Evolutionary conservation across 1,140 invertebrate genomes (phyloP).

Genomic region (Trypoxylus dichotomus): DNA sequence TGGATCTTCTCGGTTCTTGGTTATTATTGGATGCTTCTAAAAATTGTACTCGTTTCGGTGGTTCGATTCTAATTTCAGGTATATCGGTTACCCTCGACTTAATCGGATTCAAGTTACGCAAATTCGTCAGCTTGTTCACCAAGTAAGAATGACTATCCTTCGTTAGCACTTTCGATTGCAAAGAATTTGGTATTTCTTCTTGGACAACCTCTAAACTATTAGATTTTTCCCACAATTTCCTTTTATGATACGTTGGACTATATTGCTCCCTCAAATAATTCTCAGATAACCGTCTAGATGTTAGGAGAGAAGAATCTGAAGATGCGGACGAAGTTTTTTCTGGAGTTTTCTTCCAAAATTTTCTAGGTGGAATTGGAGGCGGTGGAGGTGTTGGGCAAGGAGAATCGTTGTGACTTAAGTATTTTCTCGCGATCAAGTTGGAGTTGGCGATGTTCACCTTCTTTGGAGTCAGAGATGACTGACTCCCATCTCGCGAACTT

Average conservation of each 20-base stretch:
- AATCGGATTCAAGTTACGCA: background rate
- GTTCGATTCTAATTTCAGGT: conserved; percentile 25
- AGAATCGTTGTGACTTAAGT: conserved; percentile 9
- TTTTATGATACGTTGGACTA: conserved; percentile 38
- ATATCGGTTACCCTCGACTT: background rate
- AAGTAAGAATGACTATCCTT: conserved; percentile 27
- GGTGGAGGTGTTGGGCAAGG: conserved; percentile 22
- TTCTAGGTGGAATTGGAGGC: background rate
- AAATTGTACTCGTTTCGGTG: conserved; percentile 28
- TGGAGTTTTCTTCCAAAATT: conserved; percentile 13
- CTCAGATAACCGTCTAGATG: background rate
- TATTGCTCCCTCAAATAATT: conserved; percentile 46
- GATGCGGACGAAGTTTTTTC: conserved; percentile 11
- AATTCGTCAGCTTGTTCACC: conserved; percentile 9
- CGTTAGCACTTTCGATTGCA: background rate
- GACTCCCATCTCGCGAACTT: background rate
- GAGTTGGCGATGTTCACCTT: conserved; percentile 7
- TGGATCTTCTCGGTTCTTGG: conserved; percentile 3
- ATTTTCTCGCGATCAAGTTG: conserved; percentile 19
- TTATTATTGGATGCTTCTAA: background rate
- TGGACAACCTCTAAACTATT: conserved; percentile 2
- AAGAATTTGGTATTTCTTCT: background rate
- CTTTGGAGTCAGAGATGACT: background rate
- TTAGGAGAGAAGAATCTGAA: background rate
- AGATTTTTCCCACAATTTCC: conserved; percentile 20